Conservation (phyloP, 2,888 invertebrate genomes). For the Lypha dubia region DNA sequence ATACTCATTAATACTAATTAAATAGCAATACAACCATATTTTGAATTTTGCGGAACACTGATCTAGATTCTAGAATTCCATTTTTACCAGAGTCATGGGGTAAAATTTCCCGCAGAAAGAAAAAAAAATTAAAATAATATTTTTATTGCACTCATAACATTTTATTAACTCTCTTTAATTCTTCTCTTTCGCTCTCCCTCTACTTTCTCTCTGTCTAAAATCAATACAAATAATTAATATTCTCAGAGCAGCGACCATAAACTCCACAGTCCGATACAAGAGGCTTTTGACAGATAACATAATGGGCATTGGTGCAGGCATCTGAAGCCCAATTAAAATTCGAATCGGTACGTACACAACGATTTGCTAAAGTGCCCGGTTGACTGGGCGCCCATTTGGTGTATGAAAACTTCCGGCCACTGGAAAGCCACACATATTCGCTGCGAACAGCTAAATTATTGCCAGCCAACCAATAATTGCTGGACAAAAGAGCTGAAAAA, state of each 20-base stretch:
- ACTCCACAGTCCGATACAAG: conserved; percentile 1
- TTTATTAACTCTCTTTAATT: background rate
- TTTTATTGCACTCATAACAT: background rate
- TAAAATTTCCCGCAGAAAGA: no score
- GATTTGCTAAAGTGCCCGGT: conserved; percentile 26
- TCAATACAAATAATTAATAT: background rate
- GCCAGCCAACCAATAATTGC: conserved; percentile 52
- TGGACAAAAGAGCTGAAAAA: background rate
- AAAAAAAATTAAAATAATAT: no score
- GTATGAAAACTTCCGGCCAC: conserved; percentile 25
- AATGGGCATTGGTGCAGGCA: background rate
- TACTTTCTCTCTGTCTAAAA: no score
- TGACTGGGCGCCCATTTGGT: conserved; percentile 54
- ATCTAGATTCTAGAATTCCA: no score
- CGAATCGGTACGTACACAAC: conserved; percentile 35
- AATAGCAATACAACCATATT: no score
- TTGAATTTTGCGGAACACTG: no score
- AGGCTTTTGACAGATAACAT: conserved; percentile 35
- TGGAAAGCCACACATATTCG: conserved; percentile 43
- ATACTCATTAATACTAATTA: no score
- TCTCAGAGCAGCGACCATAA: conserved; percentile 12
- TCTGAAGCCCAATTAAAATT: conserved; percentile 40
- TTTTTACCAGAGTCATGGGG: no score
- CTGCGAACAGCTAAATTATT: conserved; percentile 39
- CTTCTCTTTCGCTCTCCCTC: no score